Percentiles rank a stretch among this genome's conserved stretches.
These are phyloP conservation scores for Orientallactaga bullata DNA, from an alignment of 2,113 vertebrate species.

Conservation along the genomic window DNA sequence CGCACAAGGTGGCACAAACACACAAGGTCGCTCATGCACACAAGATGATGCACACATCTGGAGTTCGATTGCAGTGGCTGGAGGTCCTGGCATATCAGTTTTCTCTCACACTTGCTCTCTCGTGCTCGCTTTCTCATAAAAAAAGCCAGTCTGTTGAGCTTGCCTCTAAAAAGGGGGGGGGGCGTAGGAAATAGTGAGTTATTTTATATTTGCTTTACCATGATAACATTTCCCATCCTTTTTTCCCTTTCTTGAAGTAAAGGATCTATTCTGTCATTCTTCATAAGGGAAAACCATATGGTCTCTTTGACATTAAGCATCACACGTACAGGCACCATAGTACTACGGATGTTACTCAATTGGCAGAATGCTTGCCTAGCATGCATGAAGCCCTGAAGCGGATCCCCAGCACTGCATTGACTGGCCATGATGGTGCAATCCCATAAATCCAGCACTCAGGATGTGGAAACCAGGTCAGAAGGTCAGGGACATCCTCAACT, in stretches of 20 bases:
- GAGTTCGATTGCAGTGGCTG: no score
- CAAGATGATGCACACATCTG: no score
- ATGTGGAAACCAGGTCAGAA: background rate
- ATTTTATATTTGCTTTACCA: slow-evolving; percentile 67
- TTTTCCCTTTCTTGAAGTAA: slow-evolving; percentile 21
- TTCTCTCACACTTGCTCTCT: no score
- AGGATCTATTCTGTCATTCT: slow-evolving; percentile 30
- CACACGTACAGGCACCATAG: background rate
- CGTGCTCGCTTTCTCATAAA: no score
- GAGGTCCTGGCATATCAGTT: no score
- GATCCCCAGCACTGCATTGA: background rate
- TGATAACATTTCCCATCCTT: slow-evolving; percentile 51
- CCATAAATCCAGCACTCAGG: background rate
- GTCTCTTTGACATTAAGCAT: slow-evolving; percentile 5
- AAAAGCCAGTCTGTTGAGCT: no score
- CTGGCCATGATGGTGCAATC: background rate
- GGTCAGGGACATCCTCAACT: background rate
- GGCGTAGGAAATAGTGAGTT: slow-evolving; percentile 27
- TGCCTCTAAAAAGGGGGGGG: no score
- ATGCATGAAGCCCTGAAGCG: background rate
- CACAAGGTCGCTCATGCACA: no score
- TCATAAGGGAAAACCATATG: background rate
- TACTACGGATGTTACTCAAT: background rate
- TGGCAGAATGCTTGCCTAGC: background rate
- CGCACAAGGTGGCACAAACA: no score